Evolutionary conservation across 2,797 vertebrate species (phyloP), one percentile per base, ranked within the genome.

Genomic region (Amazona finschi): DNA sequence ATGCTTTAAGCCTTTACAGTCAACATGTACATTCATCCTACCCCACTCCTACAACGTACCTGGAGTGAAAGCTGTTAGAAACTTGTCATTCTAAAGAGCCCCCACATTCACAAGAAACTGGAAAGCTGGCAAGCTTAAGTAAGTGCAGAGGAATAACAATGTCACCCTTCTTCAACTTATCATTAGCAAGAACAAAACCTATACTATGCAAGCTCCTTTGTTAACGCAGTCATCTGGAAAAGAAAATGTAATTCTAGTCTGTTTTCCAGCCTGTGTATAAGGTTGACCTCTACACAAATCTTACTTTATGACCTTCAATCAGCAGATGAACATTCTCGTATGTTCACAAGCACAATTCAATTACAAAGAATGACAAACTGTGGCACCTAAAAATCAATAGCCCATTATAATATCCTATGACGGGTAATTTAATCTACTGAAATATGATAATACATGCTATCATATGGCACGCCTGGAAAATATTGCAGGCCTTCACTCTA

Each of bases 301-400:
- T 95, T 57, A 75, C 86, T 96, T 96, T 69, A 93, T 81, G 71
- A 91, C 92, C 89, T 38, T 39, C 66, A 91, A 76, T 36, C 79
- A 93, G 75, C 95, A 97, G 97, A 96, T 92, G 78, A 97, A 90
- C 75, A 91, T 61, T 78, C 61, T 92, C 67, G 39, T 96, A 93
- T 85, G 81, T 95, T 95, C 95, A 87, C 20, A 14, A 95, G 88
- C 78, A 94, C 96, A 97, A 95, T 94, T 97, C 95, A 97, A 94
- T 97, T 97, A 97, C 94, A 87, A 94, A 91, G 90, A 94, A 94
- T 96, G 71, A 95, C 90, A 95, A 97, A 95, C 11, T 9, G 87
- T 82, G 57, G 87, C 89, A 91, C 67, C 80, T 92, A 94, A 92
- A 93, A 96, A 98, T 97, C 98, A 97, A 98, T 96, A 97, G 91